Evolutionary conservation across 2,113 vertebrate genomes (phyloP).

Genomic region (Chunga burmeisteri): DNA sequence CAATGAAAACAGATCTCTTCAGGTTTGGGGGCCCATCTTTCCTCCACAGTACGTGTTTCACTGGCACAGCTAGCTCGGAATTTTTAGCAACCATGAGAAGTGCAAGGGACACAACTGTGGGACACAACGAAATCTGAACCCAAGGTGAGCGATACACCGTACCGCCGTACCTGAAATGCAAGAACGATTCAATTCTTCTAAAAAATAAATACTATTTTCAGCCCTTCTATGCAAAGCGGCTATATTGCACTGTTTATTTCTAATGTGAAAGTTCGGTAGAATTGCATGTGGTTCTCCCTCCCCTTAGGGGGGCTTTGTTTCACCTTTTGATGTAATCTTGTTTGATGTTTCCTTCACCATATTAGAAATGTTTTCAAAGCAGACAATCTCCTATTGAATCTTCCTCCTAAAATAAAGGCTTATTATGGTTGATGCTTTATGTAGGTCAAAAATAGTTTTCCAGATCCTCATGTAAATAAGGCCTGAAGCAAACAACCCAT

Average conservation of each 20-base stretch:
- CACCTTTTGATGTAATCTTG: slow-evolving; percentile 36
- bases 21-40: background rate
- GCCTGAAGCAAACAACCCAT: slow-evolving; percentile 6
- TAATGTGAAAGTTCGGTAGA: background rate
- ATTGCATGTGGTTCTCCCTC: background rate
- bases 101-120: fast-evolving
- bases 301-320: background rate
- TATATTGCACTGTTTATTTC: background rate
- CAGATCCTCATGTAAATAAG: slow-evolving; percentile 54
- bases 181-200: background rate
- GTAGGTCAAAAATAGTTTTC: slow-evolving; percentile 35
- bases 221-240: background rate
- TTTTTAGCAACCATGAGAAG: background rate
- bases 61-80: background rate
- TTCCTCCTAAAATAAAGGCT: slow-evolving; percentile 17
- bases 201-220: background rate
- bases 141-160: background rate
- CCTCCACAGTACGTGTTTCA: background rate
- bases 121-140: background rate
- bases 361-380: slow-evolving; percentile 28
- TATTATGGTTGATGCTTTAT: slow-evolving; percentile 7
- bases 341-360: slow-evolving; percentile 2
- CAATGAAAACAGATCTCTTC: background rate
- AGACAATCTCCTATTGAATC: slow-evolving; percentile 16
- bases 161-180: background rate